Conservation (phyloP, 2,797 vertebrate genomes). For the Okamejei kenojei region DNA sequence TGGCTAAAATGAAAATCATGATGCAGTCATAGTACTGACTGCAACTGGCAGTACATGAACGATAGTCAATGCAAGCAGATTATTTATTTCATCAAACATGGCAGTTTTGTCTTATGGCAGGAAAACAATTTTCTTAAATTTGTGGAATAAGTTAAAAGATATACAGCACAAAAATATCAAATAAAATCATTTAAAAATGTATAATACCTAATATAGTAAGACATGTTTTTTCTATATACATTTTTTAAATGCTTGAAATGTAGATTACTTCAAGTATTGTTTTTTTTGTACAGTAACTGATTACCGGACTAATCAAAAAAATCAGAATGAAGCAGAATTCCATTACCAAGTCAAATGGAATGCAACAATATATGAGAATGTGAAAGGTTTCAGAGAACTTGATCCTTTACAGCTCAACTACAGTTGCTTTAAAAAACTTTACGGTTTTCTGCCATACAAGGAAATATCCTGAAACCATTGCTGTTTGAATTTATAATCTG, state of each 20-base stretch:
- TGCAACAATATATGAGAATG: conserved; percentile 14
- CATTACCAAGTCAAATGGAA: conserved; percentile 34
- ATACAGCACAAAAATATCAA: neutral
- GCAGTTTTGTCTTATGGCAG: neutral
- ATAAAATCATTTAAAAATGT: neutral
- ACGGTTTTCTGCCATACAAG: conserved; percentile 25
- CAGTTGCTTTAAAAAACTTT: neutral
- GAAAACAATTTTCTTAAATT: neutral
- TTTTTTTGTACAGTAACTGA: conserved; percentile 14
- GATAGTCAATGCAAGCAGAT: neutral
- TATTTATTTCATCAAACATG: neutral
- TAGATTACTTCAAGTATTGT: neutral
- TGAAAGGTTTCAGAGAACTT: conserved; percentile 21
- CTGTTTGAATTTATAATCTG: neutral
- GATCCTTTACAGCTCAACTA: conserved; percentile 15
- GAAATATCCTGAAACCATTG: conserved; percentile 4
- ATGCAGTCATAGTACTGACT: neutral
- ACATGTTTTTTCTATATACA: neutral
- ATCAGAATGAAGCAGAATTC: conserved; percentile 12
- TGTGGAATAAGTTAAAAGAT: neutral
- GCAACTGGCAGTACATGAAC: neutral
- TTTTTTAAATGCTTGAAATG: neutral
- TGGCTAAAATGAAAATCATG: neutral
- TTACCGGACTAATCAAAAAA: neutral
- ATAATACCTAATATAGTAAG: neutral